Evolutionary conservation across 2,113 vertebrate genomes (phyloP).

Genomic region (Neoarius graeffei): DNA sequence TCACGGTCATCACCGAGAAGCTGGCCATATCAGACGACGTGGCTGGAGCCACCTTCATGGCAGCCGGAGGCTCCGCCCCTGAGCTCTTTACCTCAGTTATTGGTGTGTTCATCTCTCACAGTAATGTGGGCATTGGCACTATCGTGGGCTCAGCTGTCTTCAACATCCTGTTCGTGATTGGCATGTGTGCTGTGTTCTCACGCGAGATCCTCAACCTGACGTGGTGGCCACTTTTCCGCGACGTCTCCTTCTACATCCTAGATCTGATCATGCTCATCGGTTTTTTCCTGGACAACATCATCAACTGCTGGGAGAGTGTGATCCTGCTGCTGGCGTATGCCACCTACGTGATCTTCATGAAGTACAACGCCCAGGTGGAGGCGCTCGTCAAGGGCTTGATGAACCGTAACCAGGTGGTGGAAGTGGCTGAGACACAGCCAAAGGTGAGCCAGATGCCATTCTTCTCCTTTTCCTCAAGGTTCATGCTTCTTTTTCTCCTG

Average conservation of each 20-base stretch:
- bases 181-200: slow-evolving; percentile 98
- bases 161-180: slow-evolving; percentile 98
- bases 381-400: slow-evolving; percentile 82
- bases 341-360: slow-evolving; percentile 95
- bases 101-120: slow-evolving; percentile 96
- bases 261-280: slow-evolving; percentile 94
- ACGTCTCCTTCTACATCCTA: slow-evolving; percentile 95
- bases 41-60: slow-evolving; percentile 97
- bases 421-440: slow-evolving; percentile 87
- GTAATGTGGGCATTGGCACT: slow-evolving; percentile 97
- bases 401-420: slow-evolving; percentile 92
- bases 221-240: slow-evolving; percentile 98
- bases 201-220: slow-evolving; percentile 95
- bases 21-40: slow-evolving; percentile 94
- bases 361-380: slow-evolving; percentile 91
- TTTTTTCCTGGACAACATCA: slow-evolving; percentile 97
- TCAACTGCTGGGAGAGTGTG: slow-evolving; percentile 91
- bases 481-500: background rate
- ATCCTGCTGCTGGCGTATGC: slow-evolving; percentile 83
- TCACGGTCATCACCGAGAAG: slow-evolving; percentile 97
- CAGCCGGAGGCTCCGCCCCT: slow-evolving; percentile 94
- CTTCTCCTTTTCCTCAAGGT: slow-evolving; percentile 46
- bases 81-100: slow-evolving; percentile 99
- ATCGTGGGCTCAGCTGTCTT: slow-evolving; percentile 97
- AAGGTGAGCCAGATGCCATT: slow-evolving; percentile 81